Conservation (phyloP, 1,140 invertebrate species). For the Drosophila kepulauana region DNA sequence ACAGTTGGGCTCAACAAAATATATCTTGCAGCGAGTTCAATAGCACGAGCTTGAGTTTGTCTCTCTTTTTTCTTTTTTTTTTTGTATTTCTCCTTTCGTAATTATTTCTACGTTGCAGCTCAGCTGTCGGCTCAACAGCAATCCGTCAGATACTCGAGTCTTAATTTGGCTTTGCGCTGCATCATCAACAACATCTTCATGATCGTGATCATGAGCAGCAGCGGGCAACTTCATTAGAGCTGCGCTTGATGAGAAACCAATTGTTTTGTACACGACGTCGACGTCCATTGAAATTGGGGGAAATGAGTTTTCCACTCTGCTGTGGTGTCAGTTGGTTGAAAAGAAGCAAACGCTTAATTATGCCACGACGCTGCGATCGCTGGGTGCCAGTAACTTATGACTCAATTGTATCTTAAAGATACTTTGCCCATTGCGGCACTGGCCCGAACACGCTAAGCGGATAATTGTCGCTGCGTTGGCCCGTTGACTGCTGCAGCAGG, state of each 20-base stretch:
- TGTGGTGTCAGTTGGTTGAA: conserved; percentile 11
- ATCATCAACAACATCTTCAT: conserved; percentile 22
- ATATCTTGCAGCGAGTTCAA: conserved; percentile 59
- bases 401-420: conserved; percentile 74
- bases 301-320: conserved; percentile 10
- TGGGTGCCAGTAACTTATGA: conserved; percentile 35
- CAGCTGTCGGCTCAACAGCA: conserved; percentile 48
- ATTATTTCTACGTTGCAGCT: conserved; percentile 42
- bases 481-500: conserved; percentile 3
- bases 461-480: conserved; percentile 68
- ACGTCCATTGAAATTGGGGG: conserved; percentile 9
- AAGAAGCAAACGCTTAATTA: conserved; percentile 15
- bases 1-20: conserved; percentile 5
- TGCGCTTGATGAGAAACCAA: conserved; percentile 12
- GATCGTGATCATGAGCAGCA: conserved; percentile 14
- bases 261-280: conserved; percentile 5
- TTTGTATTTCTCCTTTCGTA: conserved; percentile 28
- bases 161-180: conserved; percentile 66
- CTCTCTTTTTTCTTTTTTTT: background rate
- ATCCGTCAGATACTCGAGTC: conserved; percentile 64
- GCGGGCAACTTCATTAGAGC: conserved; percentile 23
- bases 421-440: conserved; percentile 77
- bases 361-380: conserved; percentile 2
- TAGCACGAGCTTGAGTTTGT: conserved; percentile 51
- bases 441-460: conserved; percentile 76